phyloP scores from a whole-genome alignment of 2,113 vertebrate genomes.

The Acanthochromis polyacanthus region DNA sequence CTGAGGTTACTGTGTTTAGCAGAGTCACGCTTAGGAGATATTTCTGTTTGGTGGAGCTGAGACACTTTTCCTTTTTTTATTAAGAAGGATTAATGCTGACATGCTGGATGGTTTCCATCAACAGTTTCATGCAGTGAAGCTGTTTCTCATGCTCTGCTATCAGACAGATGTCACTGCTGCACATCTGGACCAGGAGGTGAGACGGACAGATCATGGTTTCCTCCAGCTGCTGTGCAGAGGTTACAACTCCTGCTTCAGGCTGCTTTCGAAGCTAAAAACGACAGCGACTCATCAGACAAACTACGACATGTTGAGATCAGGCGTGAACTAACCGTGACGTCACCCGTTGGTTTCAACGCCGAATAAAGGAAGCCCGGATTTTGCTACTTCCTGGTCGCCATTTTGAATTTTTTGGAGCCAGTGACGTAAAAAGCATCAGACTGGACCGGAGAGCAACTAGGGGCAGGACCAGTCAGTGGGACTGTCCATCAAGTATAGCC shows the following conservation, averaged over 20 bases:
- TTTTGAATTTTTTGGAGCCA: too few species aligned
- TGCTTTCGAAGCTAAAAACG: background rate
- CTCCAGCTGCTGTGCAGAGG: slow-evolving; percentile 33
- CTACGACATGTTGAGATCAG: too few species aligned
- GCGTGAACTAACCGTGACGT: too few species aligned
- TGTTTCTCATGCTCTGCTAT: slow-evolving; percentile 19
- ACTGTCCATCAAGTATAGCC: too few species aligned
- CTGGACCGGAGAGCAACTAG: too few species aligned
- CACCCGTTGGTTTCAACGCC: too few species aligned
- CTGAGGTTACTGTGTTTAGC: slow-evolving; percentile 55
- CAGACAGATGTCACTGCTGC: slow-evolving; percentile 15
- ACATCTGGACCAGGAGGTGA: slow-evolving; percentile 43
- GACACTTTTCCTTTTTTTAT: background rate
- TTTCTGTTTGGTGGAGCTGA: background rate
- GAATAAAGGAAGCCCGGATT: too few species aligned
- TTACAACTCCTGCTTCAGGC: background rate
- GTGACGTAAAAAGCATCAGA: too few species aligned
- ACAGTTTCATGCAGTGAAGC: slow-evolving; percentile 23
- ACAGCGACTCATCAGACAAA: background rate
- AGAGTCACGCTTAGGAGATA: background rate
- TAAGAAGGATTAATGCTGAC: slow-evolving; percentile 19
- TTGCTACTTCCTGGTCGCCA: too few species aligned
- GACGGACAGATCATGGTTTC: slow-evolving; percentile 14
- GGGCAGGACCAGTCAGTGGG: too few species aligned
- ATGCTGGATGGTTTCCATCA: slow-evolving; percentile 22